A percentile compares a stretch with the other conserved stretches of the same genome.
Evolutionary conservation across 2,888 invertebrate species (phyloP).

Genomic region (Caenorhabditis sp.): DNA sequence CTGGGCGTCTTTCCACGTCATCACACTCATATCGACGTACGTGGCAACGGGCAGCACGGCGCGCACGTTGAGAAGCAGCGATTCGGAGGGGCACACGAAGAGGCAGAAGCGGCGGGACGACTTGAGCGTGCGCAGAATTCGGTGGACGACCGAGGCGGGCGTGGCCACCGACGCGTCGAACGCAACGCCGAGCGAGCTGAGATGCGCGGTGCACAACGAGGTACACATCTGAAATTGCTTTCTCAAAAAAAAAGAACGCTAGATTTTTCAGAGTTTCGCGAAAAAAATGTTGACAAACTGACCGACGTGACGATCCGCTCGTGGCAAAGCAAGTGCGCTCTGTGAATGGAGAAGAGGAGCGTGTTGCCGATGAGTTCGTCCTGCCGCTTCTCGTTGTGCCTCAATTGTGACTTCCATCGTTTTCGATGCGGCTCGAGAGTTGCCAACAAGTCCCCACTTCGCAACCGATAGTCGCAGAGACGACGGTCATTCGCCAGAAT

Average conservation of each 20-base stretch:
- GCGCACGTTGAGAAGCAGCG: slow-evolving; percentile 36
- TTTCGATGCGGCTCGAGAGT: slow-evolving; percentile 42
- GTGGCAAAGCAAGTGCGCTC: slow-evolving; percentile 35
- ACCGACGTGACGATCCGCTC: slow-evolving; percentile 32
- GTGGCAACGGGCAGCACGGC: slow-evolving; percentile 43
- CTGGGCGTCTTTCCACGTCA: slow-evolving; percentile 33
- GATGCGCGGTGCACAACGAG: slow-evolving; percentile 35
- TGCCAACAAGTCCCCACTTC: slow-evolving; percentile 48
- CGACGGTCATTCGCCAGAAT: slow-evolving; percentile 48
- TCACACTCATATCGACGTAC: slow-evolving; percentile 47
- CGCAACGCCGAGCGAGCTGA: slow-evolving; percentile 3
- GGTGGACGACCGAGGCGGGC: slow-evolving; percentile 37
- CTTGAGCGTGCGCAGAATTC: slow-evolving; percentile 29
- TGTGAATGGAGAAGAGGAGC: slow-evolving; percentile 34
- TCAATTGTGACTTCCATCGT: slow-evolving; percentile 40
- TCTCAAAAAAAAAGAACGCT: neutral
- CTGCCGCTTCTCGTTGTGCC: slow-evolving; percentile 34
- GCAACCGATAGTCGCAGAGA: slow-evolving; percentile 54
- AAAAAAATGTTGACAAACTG: neutral
- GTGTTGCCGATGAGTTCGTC: slow-evolving; percentile 50
- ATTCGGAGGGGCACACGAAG: slow-evolving; percentile 22
- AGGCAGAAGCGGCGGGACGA: slow-evolving; percentile 50
- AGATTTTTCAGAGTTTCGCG: neutral
- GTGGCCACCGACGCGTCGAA: slow-evolving; percentile 44
- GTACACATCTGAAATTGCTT: slow-evolving; percentile 47